Percentiles rank a stretch among this genome's conserved stretches.
Evolutionary conservation across 2,113 vertebrate species (phyloP).

Genomic region (Psittacula cyanocephala): DNA sequence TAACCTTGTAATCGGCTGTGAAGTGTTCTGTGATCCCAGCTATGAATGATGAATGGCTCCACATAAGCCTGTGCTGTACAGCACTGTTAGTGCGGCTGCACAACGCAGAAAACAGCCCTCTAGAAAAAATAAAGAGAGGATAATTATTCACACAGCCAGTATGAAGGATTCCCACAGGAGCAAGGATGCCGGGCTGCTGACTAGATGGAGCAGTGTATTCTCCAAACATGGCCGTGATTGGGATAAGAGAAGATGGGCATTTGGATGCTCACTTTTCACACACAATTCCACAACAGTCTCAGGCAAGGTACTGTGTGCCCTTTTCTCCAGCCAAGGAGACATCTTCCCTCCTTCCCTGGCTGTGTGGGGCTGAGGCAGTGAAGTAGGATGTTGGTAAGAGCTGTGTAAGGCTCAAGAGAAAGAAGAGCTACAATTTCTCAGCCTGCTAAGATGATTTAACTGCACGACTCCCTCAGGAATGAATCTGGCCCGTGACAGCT

Average conservation of each 20-base stretch:
- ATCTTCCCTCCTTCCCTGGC: not conserved
- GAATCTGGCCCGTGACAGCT: not conserved
- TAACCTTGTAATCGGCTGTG: slow-evolving; percentile 52
- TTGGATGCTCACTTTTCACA: not conserved
- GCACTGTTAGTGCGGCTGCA: not conserved
- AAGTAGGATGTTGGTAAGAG: not conserved
- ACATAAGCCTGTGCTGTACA: not conserved
- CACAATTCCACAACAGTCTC: not conserved
- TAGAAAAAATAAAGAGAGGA: not conserved
- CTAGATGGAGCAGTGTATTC: not conserved
- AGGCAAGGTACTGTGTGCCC: not conserved
- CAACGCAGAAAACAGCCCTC: not conserved
- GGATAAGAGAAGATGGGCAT: not conserved
- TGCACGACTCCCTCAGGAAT: not conserved
- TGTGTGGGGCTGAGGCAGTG: not conserved
- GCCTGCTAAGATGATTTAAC: not conserved
- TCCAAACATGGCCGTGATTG: not conserved
- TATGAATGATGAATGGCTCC: slow-evolving; percentile 55
- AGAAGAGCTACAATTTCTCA: not conserved
- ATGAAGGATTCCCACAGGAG: not conserved
- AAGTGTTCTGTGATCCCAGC: slow-evolving; percentile 49
- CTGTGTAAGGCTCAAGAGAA: not conserved
- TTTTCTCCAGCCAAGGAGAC: not conserved
- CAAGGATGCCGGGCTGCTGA: not conserved
- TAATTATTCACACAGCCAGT: not conserved